These are phyloP conservation scores for Gryllus longicercus DNA, from an alignment of 2,888 invertebrate species.

Conservation along the genomic window DNA sequence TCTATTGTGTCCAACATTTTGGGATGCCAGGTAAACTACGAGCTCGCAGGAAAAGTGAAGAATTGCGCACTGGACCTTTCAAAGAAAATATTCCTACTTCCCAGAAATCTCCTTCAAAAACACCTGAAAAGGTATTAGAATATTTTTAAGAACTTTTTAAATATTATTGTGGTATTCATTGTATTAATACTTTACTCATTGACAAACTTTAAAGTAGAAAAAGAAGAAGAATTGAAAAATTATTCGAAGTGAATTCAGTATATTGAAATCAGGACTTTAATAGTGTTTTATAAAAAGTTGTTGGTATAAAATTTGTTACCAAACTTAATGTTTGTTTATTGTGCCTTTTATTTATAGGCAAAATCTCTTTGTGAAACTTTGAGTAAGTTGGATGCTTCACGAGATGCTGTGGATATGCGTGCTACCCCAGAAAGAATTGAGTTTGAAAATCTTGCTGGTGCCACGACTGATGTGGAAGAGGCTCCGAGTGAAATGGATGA, in stretches of 20 bases:
- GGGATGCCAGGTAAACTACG: constrained; percentile 56
- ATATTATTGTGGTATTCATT: background rate
- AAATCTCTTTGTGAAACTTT: constrained; percentile 29
- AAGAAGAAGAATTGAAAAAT: too few species aligned
- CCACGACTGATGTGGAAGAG: constrained; percentile 60
- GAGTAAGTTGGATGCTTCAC: background rate
- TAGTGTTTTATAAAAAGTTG: too few species aligned
- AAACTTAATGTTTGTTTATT: background rate
- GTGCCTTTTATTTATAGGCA: constrained; percentile 23
- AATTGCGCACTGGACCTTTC: constrained; percentile 41
- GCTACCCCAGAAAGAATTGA: constrained; percentile 73
- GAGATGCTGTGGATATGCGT: constrained; percentile 20
- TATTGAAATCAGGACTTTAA: background rate
- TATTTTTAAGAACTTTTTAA: background rate
- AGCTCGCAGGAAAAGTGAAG: constrained; percentile 39
- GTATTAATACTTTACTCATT: too few species aligned
- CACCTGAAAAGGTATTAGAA: constrained; percentile 49
- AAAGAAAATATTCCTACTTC: constrained; percentile 47
- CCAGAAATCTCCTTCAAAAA: constrained; percentile 43
- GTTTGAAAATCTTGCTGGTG: constrained; percentile 67
- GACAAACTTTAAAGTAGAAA: too few species aligned
- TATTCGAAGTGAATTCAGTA: background rate
- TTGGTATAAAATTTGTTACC: too few species aligned
- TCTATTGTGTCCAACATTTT: constrained; percentile 75
- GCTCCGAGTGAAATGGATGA: constrained; percentile 80